Percentiles rank a stretch among this genome's conserved stretches.
phyloP scores from a whole-genome alignment of 2,888 invertebrate species.

The Punctoribates punctum region DNA sequence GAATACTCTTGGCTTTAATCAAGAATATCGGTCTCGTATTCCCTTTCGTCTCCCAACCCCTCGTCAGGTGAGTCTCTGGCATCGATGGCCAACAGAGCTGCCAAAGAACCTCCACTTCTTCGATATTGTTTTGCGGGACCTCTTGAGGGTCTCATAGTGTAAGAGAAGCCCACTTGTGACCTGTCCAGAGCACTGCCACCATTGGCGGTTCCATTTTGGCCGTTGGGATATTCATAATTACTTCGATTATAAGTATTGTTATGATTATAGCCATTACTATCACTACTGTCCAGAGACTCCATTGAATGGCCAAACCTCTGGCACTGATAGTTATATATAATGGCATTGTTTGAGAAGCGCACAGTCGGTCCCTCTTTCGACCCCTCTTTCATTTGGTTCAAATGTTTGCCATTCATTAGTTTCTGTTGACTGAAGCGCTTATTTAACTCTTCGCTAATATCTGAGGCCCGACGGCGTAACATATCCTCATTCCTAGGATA shows the following conservation, averaged over 20 bases:
- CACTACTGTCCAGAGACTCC: slow-evolving; percentile 1
- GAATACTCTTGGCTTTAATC: not conserved
- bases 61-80: slow-evolving; percentile 49
- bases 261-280: slow-evolving; percentile 42
- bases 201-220: not conserved
- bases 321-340: slow-evolving; percentile 37
- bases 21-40: slow-evolving; percentile 47
- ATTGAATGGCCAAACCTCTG: slow-evolving; percentile 35
- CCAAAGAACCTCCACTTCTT: slow-evolving; percentile 5
- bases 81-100: slow-evolving; percentile 44
- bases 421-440: not conserved
- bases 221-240: not conserved
- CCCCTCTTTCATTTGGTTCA: not conserved
- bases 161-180: not conserved
- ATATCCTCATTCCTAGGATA: not conserved
- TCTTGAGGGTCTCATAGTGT: not conserved
- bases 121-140: not conserved
- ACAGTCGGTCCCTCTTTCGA: not conserved
- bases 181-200: too few species aligned
- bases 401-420: not conserved
- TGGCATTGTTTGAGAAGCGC: slow-evolving; percentile 39
- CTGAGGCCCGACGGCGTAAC: not conserved
- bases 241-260: not conserved
- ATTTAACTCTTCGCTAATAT: slow-evolving; percentile 2
- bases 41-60: slow-evolving; percentile 49